Conservation (phyloP, 1,140 invertebrate genomes). For the Diorhabda sublineata region DNA sequence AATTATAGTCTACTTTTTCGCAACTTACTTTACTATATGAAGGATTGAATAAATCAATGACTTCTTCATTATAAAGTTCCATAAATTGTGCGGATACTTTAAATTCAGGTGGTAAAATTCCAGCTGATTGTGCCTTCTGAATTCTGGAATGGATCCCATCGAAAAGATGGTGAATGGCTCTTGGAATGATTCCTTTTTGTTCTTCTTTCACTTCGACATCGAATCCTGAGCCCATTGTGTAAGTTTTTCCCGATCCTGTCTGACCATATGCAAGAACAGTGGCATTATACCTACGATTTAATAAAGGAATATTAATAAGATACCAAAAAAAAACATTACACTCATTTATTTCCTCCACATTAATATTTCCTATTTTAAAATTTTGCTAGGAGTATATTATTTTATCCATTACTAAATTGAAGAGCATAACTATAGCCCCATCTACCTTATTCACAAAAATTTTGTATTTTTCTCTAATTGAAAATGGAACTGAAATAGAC, state of each 20-base stretch:
- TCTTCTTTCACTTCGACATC: conserved; percentile 73
- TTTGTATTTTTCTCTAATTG: no score
- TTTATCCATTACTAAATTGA: no score
- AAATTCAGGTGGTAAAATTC: conserved; percentile 65
- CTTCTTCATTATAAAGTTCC: conserved; percentile 94
- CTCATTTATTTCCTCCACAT: no score
- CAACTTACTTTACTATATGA: conserved; percentile 54
- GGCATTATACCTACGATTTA: conserved; percentile 70
- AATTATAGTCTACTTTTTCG: no score
- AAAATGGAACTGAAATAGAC: no score
- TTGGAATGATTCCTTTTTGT: conserved; percentile 85
- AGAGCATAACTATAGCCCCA: no score
- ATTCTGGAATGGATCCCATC: conserved; percentile 69
- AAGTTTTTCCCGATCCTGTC: conserved; percentile 96
- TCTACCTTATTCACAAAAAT: no score
- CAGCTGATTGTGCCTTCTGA: conserved; percentile 56
- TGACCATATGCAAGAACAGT: conserved; percentile 96
- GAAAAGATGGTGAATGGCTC: conserved; percentile 89
- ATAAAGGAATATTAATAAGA: background rate
- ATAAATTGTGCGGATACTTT: conserved; percentile 85
- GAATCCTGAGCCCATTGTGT: conserved; percentile 98
- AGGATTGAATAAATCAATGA: conserved; percentile 87
- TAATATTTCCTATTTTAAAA: no score
- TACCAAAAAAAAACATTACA: no score
- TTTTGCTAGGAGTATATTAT: no score